Conservation (phyloP, 2,888 invertebrate species). For the Zelleria hepariella region DNA sequence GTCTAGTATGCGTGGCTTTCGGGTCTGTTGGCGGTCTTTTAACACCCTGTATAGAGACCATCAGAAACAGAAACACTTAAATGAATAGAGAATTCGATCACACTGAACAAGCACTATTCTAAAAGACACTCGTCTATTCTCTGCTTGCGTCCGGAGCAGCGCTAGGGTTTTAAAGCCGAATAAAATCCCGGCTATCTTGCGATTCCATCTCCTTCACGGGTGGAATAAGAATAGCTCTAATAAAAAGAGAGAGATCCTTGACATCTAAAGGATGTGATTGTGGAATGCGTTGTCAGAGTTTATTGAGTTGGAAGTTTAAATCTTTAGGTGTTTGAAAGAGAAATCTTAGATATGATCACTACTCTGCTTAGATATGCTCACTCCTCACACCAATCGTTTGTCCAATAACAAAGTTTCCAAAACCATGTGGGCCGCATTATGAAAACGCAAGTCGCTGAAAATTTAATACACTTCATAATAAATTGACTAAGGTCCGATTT, state of each 20-base stretch:
- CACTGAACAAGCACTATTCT: not conserved
- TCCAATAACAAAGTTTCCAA: no score
- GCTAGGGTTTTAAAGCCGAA: not conserved
- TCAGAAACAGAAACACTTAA: not conserved
- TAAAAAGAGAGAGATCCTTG: not conserved
- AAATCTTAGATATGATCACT: no score
- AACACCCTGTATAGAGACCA: not conserved
- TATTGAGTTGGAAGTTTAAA: not conserved
- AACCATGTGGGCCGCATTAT: no score
- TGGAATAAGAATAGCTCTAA: not conserved
- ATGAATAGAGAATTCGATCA: not conserved
- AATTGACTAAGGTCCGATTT: no score
- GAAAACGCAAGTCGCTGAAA: no score
- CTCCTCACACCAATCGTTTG: no score
- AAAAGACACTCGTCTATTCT: not conserved
- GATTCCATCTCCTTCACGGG: not conserved
- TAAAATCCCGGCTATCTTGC: not conserved
- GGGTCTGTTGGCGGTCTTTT: no score
- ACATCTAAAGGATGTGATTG: not conserved
- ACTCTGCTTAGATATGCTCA: no score
- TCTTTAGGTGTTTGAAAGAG: no score
- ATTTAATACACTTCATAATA: no score
- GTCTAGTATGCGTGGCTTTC: no score
- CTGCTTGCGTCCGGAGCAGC: not conserved
- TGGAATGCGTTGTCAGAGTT: not conserved